Evolutionary conservation across 2,113 vertebrate genomes (phyloP).

Genomic region (Pandion haliaetus): DNA sequence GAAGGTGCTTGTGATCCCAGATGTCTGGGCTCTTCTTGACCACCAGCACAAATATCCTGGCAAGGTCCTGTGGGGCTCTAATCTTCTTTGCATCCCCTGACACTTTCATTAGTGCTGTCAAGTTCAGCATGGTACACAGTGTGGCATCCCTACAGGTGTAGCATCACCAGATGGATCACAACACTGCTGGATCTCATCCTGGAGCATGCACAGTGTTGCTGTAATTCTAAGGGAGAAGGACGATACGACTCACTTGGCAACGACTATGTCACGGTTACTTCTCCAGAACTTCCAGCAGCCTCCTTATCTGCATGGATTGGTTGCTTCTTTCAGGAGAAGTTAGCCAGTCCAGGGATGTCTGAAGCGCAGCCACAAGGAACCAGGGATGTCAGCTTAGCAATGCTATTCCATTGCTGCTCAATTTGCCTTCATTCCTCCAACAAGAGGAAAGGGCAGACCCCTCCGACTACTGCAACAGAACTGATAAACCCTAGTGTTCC

Average conservation of each 20-base stretch:
- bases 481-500: accelerated
- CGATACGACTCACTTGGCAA: not conserved
- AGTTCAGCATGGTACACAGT: not conserved
- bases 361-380: not conserved
- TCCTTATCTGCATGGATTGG: not conserved
- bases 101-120: not conserved
- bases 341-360: not conserved
- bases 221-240: not conserved
- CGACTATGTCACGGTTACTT: too few species aligned
- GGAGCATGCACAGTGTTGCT: not conserved
- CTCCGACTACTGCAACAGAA: not conserved
- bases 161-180: not conserved
- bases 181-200: not conserved
- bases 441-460: not conserved
- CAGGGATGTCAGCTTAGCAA: not conserved
- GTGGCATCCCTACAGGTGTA: not conserved
- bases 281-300: not conserved
- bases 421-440: not conserved
- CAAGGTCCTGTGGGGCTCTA: not conserved
- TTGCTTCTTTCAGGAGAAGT: not conserved
- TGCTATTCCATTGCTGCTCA: not conserved
- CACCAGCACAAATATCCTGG: not conserved
- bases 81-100: not conserved
- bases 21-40: not conserved
- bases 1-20: not conserved